Percentiles rank a stretch among this genome's conserved stretches.
These are phyloP conservation scores for Leptobrachium ailaonicum DNA, from an alignment of 2,113 vertebrate genomes.

Conservation along the genomic window DNA sequence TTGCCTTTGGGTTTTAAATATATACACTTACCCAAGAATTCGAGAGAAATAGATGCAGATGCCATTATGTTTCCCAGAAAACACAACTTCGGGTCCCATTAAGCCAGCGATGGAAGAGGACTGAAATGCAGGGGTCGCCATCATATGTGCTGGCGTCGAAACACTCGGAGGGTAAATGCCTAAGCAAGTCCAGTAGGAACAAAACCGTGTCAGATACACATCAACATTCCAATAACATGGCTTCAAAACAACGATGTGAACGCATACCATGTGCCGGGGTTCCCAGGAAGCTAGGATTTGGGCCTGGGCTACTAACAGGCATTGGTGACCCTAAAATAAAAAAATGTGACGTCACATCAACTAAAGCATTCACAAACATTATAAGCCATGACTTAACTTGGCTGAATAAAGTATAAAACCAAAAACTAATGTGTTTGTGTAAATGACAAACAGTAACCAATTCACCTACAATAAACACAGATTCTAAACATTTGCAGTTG, in stretches of 20 bases:
- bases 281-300: constrained; percentile 67
- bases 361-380: not conserved
- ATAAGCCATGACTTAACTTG: no score
- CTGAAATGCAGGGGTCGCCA: constrained; percentile 61
- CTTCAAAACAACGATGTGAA: not conserved
- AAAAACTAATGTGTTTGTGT: no score
- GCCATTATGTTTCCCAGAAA: constrained; percentile 95
- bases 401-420: no score
- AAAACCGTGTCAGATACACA: not conserved
- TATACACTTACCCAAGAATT: constrained; percentile 83
- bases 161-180: constrained; percentile 68
- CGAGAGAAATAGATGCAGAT: constrained; percentile 93
- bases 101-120: constrained; percentile 68
- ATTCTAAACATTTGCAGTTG: no score
- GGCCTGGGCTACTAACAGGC: constrained; percentile 60
- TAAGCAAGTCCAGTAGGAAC: constrained; percentile 48
- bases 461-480: no score
- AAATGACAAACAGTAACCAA: no score
- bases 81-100: constrained; percentile 87
- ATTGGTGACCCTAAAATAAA: constrained; percentile 65
- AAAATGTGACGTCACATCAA: constrained; percentile 6
- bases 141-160: constrained; percentile 72
- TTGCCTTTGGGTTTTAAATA: not conserved
- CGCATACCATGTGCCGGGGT: constrained; percentile 71
- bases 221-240: not conserved